Evolutionary conservation across 2,797 vertebrate genomes (phyloP), one percentile per base, ranked within the genome.

Genomic region (Spondyliosoma cantharus): DNA sequence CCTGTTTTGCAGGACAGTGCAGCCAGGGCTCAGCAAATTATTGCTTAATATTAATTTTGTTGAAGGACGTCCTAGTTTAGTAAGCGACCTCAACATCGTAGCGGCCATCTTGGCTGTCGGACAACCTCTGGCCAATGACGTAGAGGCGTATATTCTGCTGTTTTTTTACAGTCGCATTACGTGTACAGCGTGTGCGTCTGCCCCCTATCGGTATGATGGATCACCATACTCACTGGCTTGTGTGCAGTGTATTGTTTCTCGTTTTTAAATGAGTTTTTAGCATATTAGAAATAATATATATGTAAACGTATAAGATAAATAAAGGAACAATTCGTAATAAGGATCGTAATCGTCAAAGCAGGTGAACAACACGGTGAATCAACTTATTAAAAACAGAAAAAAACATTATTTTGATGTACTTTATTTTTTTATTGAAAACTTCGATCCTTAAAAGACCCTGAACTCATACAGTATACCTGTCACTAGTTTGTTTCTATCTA

Each of bases 1-100:
- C 95, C 95, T 94, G 81, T 82, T 95, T 53, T 94, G 95, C 72
- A 95, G 87, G 8, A 95, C 85, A 53, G 75, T 71, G 43, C 93
- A 95, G 22, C 90, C 70, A 5, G 94, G 93, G 8, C 77, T 90
- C 52, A 90, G 54, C 17, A 84, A 25, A 81, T 82, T 89, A 69
- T 52, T 89, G 19, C 89, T 93, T 78, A 95, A 87, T 50, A 95
- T 71, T 17, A 93, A n/a, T 90, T 89, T 92, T 49, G 86, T 80
- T 95, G 95, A 96, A 96, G 95, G 95, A 94, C 95, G 95, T 93
- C 93, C 91, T 68, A 95, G 72, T 80, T 86, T 94, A 1, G 71
- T 62, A 5, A 96, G 88, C 95, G 94, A 95, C 95, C 95, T 95
- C 91, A 96, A 86, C 91, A 96, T 90, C 22, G 90, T 92, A 70